These are phyloP conservation scores for Limosa lapponica DNA, from an alignment of 2,797 vertebrate genomes.

Conservation along the genomic window DNA sequence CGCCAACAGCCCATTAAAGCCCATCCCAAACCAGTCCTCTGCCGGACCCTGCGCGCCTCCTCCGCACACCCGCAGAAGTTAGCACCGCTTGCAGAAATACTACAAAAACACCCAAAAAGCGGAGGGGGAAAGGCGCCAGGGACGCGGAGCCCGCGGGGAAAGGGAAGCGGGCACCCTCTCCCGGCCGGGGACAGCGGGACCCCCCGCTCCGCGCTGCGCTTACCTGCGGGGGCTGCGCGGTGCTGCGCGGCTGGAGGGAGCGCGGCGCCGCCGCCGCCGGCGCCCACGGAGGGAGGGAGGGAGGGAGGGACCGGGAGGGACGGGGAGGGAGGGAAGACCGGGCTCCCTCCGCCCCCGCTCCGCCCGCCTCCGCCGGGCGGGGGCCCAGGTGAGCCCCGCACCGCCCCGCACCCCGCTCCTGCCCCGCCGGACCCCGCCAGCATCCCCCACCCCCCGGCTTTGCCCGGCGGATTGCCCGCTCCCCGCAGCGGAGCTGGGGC, in stretches of 20 bases:
- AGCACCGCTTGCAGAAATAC: background rate
- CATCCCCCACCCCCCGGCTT: no score
- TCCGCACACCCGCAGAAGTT: background rate
- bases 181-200: background rate
- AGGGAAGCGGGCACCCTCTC: background rate
- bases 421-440: background rate
- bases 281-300: background rate
- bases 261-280: constrained; percentile 20
- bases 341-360: background rate
- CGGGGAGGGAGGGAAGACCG: background rate
- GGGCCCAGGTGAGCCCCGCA: background rate
- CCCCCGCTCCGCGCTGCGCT: background rate
- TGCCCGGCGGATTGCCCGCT: fast-evolving
- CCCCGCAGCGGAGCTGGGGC: fast-evolving
- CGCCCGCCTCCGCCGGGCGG: background rate
- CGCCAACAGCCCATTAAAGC: background rate
- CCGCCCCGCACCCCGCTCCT: no score
- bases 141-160: background rate
- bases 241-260: background rate
- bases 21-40: background rate
- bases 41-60: background rate
- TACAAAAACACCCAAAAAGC: background rate
- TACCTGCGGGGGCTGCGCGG: constrained; percentile 31
- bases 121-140: background rate
- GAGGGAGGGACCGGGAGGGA: background rate